Evolutionary conservation across 2,113 vertebrate species (phyloP), one percentile per base, ranked within the genome.

Genomic region (Phyllostomus hastatus): DNA sequence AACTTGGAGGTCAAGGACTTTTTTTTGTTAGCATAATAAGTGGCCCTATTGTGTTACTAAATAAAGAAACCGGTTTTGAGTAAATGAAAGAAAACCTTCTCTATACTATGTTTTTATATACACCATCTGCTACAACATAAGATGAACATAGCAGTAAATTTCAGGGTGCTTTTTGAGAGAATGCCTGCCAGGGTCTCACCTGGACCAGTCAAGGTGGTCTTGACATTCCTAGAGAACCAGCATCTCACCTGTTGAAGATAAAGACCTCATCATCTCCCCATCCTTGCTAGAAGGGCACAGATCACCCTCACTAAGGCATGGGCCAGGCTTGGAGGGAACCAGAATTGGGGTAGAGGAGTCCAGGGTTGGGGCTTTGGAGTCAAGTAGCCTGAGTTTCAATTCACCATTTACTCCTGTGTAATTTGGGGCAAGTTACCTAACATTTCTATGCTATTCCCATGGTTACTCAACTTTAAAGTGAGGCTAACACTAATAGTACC

Each of bases 51-150:
- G 6, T 70, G 20, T 16, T 93, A 80, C 72, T 93, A 90, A 95
- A 75, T 72, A 95, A 88, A 76, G 24, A 96, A 88, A 90, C 64
- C 57, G 48, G 2, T 84, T 94, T 84, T 88, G 64, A 82, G 35
- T 64, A 90, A 95, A 82, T 88, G 35, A 72, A 75, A 92, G 52
- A 88, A 88, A 91, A 12, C 5, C 0, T 28, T 95, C 38, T n/a
- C 85, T 92, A 50, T 67, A 43, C 57, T 31, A 3, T 33, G 31
- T 69, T 35, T 35, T 69, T 20, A 69, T 84, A 52, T 15, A 87
- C 20, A 38, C 24, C 28, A 83, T 3, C 20, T 7, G 85, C 72
- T n/a, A 67, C 43, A 66, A 67, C 6, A 26, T 35, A 46, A 83
- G 7, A 78, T 61, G 14, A 67, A 89, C 66, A 54, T 66, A 72